Conservation (phyloP, 2,797 vertebrate genomes). For the Pantherophis alleghaniensis region DNA sequence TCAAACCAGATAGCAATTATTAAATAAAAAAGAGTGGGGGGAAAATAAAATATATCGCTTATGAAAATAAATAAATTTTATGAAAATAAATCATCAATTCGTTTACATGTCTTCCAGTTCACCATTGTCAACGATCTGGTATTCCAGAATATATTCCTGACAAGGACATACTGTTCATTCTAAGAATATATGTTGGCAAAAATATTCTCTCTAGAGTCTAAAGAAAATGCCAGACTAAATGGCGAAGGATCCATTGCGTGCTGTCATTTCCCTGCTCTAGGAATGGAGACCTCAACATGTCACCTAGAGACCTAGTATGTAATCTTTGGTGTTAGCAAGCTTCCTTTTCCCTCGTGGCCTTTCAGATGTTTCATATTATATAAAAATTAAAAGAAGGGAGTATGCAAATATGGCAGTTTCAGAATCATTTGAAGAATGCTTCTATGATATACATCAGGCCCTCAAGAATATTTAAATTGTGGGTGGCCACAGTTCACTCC, state of each 20-base stretch:
- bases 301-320: neutral
- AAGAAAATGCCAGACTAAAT: neutral
- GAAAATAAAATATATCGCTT: neutral
- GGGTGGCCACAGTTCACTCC: neutral
- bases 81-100: neutral
- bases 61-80: neutral
- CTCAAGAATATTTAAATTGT: neutral
- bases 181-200: slow-evolving; percentile 1
- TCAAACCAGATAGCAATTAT: neutral
- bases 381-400: neutral
- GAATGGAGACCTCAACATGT: neutral
- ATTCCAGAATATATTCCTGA: neutral
- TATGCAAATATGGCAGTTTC: neutral
- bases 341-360: neutral
- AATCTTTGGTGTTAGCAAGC: neutral
- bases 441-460: neutral
- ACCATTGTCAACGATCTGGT: slow-evolving; percentile 9
- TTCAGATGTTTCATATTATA: neutral
- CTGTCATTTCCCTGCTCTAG: neutral
- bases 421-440: neutral
- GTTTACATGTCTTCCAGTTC: neutral
- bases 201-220: neutral
- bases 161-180: neutral
- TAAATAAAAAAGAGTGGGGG: neutral
- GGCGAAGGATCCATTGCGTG: neutral